These are phyloP conservation scores for Nudaria mundana DNA, from an alignment of 2,888 invertebrate species.

Conservation along the genomic window DNA sequence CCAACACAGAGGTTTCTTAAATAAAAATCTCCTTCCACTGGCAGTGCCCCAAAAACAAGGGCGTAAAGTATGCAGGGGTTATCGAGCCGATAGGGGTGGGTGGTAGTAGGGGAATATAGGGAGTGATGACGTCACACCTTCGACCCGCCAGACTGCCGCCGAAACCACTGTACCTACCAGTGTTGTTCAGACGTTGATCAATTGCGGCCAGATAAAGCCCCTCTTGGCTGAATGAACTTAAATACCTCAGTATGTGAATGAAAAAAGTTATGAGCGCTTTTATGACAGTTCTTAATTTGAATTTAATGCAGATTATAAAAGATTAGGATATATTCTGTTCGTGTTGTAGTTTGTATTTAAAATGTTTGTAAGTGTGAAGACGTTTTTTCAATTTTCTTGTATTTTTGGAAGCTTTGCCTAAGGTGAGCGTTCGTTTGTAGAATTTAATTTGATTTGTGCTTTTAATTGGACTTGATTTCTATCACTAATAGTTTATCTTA, in stretches of 20 bases:
- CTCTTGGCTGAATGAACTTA: slow-evolving; percentile 32
- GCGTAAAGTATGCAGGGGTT: slow-evolving; percentile 62
- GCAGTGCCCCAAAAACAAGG: slow-evolving; percentile 57
- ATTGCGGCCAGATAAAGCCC: slow-evolving; percentile 43
- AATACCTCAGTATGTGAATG: slow-evolving; percentile 29
- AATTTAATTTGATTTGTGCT: slow-evolving; percentile 18
- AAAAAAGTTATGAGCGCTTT: slow-evolving; percentile 16
- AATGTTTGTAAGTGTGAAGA: slow-evolving; percentile 38
- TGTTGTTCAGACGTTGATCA: slow-evolving; percentile 55
- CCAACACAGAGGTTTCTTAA: slow-evolving; percentile 37
- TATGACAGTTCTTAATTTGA: slow-evolving; percentile 17
- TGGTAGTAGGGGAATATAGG: slow-evolving; percentile 29
- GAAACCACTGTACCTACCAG: slow-evolving; percentile 50
- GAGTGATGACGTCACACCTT: slow-evolving; percentile 63
- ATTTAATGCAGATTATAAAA: slow-evolving; percentile 7
- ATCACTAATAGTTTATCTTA: too few relatives aligned
- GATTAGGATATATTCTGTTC: slow-evolving; percentile 15
- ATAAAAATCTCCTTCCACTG: slow-evolving; percentile 48
- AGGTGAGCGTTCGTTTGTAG: slow-evolving; percentile 35
- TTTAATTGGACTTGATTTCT: slow-evolving; percentile 17
- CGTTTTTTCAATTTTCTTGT: slow-evolving; percentile 33
- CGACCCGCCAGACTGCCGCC: slow-evolving; percentile 66
- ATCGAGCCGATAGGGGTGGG: slow-evolving; percentile 41
- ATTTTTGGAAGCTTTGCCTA: slow-evolving; percentile 44
- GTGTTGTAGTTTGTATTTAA: slow-evolving; percentile 27